These are phyloP conservation scores for Halocynthia aurantium DNA, from an alignment of 23 tunicate species.

Conservation along the genomic window DNA sequence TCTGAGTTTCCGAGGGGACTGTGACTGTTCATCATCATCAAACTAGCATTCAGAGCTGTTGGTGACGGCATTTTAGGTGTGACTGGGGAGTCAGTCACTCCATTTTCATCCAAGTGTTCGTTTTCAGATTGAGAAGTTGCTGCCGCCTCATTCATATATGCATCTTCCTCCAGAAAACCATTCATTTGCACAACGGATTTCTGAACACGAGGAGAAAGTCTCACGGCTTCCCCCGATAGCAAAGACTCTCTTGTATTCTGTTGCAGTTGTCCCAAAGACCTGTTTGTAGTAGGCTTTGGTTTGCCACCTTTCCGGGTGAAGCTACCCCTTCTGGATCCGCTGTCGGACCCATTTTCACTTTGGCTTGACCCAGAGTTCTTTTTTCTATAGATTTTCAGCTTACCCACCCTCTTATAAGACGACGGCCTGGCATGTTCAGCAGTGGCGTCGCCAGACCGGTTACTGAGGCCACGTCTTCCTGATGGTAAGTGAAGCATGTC, in stretches of 20 bases:
- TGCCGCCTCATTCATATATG: background rate
- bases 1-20: no score
- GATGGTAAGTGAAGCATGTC: background rate
- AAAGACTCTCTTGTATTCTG: slow-evolving; percentile 1
- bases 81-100: background rate
- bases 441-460: slow-evolving; percentile 4
- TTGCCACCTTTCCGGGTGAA: background rate
- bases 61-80: slow-evolving; percentile 2
- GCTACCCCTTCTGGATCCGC: slow-evolving; percentile 11
- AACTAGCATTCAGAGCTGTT: slow-evolving; percentile 17
- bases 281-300: background rate
- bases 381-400: background rate
- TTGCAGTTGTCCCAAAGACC: slow-evolving; percentile 7
- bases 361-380: background rate
- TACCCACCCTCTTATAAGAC: slow-evolving; percentile 2
- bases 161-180: background rate
- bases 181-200: background rate
- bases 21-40: slow-evolving; percentile 26
- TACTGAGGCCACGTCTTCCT: background rate
- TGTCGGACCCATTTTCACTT: slow-evolving; percentile 12
- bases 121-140: background rate
- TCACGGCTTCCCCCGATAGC: slow-evolving; percentile 23
- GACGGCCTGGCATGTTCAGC: slow-evolving; percentile 7
- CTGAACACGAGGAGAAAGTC: slow-evolving; percentile 15
- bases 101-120: background rate